Evolutionary conservation across 2,888 invertebrate species (phyloP), one percentile per base, ranked within the genome.

Genomic region (Clitarchus hookeri): DNA sequence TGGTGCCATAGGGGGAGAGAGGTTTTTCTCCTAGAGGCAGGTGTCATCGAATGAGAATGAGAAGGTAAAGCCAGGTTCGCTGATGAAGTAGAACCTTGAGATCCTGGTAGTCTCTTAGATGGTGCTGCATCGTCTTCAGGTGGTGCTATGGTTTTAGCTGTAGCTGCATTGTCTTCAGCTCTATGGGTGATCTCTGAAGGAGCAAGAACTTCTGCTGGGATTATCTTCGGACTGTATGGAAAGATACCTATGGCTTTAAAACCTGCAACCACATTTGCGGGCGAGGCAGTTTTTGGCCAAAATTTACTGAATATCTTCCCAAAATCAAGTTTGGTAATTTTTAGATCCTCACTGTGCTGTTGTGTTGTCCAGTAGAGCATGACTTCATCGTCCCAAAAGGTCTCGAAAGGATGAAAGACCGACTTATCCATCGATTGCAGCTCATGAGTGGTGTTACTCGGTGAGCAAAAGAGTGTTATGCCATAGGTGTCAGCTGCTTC

Each of bases 261-360:
- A 23, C 65, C 65, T 65, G 65, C 65, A 65, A 65, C 65, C 6
- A 65, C 77, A 78, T 86, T 87, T 27, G 79, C 79, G 23, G 85
- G 83, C 12, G 85, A 84, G n/a, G 65, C 83, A 12, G 85, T 53
- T 84, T 85, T 87, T 53, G 79, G 19, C 86, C 87, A 87, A 16
- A 87, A 84, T 44, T 25, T 85, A 65, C 25, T 86, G n/a, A 88
- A 87, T 44, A 88, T 87, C 87, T 88, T 87, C 77, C 89, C 89
- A 88, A 91, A 90, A 65, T 89, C 85, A 86, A 88, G 88, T 88
- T 90, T 90, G 13, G 88, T 90, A 25, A 90, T 87, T 86, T 83
- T 87, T 85, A 89, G 87, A 84, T 89, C 89, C 19, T 65, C 19
- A 65, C 65, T 65, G n/a, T 65, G 23, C 82, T 88, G 87, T 86